Conservation (phyloP, 2,888 invertebrate genomes). For the Limnephilus lunatus region DNA sequence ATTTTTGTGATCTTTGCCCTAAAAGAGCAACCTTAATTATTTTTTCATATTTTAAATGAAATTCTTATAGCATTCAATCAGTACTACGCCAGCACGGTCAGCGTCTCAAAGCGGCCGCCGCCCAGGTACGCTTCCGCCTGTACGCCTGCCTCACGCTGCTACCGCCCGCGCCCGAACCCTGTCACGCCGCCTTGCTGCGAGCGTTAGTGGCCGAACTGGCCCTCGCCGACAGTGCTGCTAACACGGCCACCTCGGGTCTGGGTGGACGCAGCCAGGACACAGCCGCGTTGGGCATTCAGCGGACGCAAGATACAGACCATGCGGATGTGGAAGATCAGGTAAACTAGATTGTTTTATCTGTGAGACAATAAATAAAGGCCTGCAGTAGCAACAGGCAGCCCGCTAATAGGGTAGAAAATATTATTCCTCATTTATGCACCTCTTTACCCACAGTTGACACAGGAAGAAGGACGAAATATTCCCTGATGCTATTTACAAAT, state of each 20-base stretch:
- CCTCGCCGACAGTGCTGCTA: slow-evolving; percentile 93
- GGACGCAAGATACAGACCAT: slow-evolving; percentile 98
- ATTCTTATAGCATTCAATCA: slow-evolving; percentile 82
- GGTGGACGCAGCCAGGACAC: slow-evolving; percentile 89
- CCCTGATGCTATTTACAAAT: no score
- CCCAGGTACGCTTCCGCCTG: slow-evolving; percentile 93
- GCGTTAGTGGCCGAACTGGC: slow-evolving; percentile 97
- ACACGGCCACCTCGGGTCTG: slow-evolving; percentile 89
- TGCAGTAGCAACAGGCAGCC: no score
- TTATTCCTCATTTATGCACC: no score
- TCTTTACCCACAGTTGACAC: no score
- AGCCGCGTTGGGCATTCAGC: slow-evolving; percentile 62
- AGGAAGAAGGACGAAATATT: no score
- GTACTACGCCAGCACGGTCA: slow-evolving; percentile 94
- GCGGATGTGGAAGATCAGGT: slow-evolving; percentile 98
- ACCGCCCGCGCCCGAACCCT: slow-evolving; percentile 89
- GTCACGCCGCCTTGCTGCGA: slow-evolving; percentile 91
- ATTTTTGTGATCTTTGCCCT: background rate
- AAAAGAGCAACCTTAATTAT: background rate
- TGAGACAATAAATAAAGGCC: no score
- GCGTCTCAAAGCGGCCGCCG: slow-evolving; percentile 94
- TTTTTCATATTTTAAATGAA: slow-evolving; percentile 23
- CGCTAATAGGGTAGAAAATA: no score
- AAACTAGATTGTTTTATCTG: background rate
- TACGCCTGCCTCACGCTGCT: slow-evolving; percentile 84